A percentile compares a stretch with the other conserved stretches of the same genome.
Evolutionary conservation across 1,140 invertebrate genomes (phyloP).

Genomic region (Tetraneura akinire): DNA sequence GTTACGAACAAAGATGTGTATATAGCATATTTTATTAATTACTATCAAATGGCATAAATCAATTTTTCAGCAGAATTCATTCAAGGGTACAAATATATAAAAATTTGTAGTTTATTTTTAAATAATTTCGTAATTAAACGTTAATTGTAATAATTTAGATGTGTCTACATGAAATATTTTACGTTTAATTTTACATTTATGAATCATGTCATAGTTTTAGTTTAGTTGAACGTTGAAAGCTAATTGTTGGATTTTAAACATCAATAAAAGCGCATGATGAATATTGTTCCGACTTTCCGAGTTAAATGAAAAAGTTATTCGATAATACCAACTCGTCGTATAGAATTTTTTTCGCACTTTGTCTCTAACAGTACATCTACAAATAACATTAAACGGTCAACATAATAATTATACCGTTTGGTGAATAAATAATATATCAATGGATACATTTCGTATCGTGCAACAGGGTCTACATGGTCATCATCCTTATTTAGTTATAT

Average conservation of each 20-base stretch:
- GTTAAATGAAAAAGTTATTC: too few species aligned
- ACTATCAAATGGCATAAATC: not conserved
- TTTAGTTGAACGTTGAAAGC: too few species aligned
- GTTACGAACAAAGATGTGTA: too few species aligned
- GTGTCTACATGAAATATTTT: not conserved
- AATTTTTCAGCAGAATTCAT: not conserved
- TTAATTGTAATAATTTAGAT: too few species aligned
- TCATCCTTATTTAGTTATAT: conserved; percentile 1
- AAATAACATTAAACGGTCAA: conserved; percentile 14
- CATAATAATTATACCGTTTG: conserved; percentile 21
- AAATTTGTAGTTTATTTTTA: not conserved
- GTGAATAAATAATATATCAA: not conserved
- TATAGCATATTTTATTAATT: too few species aligned
- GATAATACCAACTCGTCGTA: too few species aligned
- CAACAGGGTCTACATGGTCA: not conserved
- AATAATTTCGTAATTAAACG: not conserved
- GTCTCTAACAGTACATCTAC: too few species aligned
- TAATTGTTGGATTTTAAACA: too few species aligned
- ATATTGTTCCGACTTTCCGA: too few species aligned
- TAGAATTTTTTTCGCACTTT: too few species aligned
- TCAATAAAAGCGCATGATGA: too few species aligned
- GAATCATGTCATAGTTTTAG: too few species aligned
- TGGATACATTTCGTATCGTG: not conserved
- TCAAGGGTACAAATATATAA: not conserved
- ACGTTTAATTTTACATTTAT: not conserved